phyloP scores from a whole-genome alignment of 2,797 vertebrate genomes.

The Leucoraja ocellata region DNA sequence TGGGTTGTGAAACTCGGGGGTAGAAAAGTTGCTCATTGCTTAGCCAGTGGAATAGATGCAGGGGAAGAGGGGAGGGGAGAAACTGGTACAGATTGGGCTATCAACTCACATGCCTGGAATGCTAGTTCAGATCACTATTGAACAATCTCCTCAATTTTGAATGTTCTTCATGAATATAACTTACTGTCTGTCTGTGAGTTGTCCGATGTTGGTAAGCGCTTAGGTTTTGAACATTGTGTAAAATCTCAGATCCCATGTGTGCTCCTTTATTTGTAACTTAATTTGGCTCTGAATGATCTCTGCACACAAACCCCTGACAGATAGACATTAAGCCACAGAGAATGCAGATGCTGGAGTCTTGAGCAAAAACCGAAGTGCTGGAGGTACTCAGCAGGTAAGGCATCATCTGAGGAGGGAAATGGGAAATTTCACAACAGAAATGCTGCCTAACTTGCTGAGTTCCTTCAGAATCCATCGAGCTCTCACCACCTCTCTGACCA shows the following conservation, averaged over 20 bases:
- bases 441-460: no score
- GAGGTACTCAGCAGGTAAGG: no score
- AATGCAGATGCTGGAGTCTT: no score
- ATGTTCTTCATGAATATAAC: not conserved
- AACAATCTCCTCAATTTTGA: not conserved
- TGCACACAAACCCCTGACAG: not conserved
- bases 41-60: no score
- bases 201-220: not conserved
- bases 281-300: not conserved
- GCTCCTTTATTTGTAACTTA: not conserved
- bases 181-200: not conserved
- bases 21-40: no score
- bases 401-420: no score
- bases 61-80: no score
- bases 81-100: not conserved
- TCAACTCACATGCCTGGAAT: not conserved
- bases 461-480: no score
- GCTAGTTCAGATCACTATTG: not conserved
- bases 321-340: not conserved
- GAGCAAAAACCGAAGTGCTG: no score
- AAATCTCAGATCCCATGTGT: not conserved
- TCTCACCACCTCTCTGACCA: no score
- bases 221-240: not conserved
- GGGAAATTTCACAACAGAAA: no score
- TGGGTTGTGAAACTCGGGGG: no score